Evolutionary conservation across 2,888 invertebrate genomes (phyloP).

Genomic region (Lepidochitona cinerea): DNA sequence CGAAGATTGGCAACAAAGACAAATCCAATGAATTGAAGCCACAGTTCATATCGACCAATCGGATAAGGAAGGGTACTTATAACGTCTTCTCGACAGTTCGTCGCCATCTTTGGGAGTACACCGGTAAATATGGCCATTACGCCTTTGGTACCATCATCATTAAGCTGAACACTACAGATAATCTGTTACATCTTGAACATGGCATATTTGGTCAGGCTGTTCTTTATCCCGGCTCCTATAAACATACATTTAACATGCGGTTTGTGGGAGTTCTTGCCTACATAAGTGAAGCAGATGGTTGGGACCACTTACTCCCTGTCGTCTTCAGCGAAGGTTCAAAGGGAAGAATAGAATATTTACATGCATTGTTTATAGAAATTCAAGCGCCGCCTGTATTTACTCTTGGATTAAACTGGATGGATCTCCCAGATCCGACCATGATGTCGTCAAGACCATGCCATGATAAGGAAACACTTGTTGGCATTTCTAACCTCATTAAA

Average conservation of each 20-base stretch:
- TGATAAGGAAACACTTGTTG: too few relatives aligned
- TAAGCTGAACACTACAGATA: neutral
- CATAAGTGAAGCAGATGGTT: slow-evolving; percentile 7
- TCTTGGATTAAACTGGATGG: neutral
- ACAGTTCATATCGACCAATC: neutral
- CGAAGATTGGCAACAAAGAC: neutral
- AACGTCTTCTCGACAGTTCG: neutral
- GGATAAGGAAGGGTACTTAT: neutral
- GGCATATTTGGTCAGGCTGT: slow-evolving; percentile 10
- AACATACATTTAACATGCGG: slow-evolving; percentile 1
- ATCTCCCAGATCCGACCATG: neutral
- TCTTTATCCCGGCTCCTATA: neutral
- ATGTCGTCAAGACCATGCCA: too few relatives aligned
- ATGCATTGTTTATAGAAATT: slow-evolving; percentile 1
- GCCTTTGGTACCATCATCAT: slow-evolving; percentile 13
- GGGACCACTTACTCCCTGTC: slow-evolving; percentile 7
- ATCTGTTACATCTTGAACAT: slow-evolving; percentile 1
- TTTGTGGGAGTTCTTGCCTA: slow-evolving; percentile 5
- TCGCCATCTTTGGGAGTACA: slow-evolving; percentile 8
- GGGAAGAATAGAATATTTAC: neutral
- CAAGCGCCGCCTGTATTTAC: neutral
- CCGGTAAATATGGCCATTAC: slow-evolving; percentile 2
- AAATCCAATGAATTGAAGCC: neutral
- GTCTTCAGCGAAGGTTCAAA: neutral
- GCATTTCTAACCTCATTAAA: too few relatives aligned